phyloP scores from a whole-genome alignment of 1,140 invertebrate genomes.

The Drosophila azteca region DNA sequence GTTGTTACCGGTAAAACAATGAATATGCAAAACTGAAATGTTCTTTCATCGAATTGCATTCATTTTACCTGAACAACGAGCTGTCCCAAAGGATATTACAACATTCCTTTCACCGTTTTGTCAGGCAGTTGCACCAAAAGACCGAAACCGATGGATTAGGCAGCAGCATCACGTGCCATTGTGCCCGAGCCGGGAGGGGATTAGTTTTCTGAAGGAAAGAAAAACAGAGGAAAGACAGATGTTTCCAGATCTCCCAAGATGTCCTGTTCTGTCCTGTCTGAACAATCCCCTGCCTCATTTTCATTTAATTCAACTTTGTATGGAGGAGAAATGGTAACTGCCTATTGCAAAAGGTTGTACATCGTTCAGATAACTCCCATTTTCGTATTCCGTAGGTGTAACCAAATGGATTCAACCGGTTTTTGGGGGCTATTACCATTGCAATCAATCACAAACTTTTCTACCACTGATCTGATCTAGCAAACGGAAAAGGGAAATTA shows the following conservation, averaged over 20 bases:
- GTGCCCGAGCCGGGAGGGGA: slow-evolving; percentile 22
- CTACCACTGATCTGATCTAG: not conserved
- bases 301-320: too few species aligned
- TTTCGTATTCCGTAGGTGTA: not conserved
- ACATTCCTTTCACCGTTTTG: not conserved
- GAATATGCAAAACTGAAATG: too few species aligned
- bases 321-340: not conserved
- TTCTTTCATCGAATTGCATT: too few species aligned
- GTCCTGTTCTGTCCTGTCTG: not conserved
- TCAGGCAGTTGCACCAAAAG: slow-evolving; percentile 20
- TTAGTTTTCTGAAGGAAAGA: slow-evolving; percentile 22
- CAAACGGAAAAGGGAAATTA: not conserved
- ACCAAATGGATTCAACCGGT: not conserved
- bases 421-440: not conserved
- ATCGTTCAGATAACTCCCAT: not conserved
- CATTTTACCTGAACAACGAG: too few species aligned
- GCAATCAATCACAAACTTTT: slow-evolving; percentile 25
- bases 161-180: slow-evolving; percentile 59
- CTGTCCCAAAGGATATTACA: slow-evolving; percentile 4
- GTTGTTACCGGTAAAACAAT: too few species aligned
- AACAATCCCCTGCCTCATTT: not conserved
- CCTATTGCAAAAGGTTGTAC: not conserved
- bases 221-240: slow-evolving; percentile 27
- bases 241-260: slow-evolving; percentile 21
- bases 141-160: slow-evolving; percentile 45